Conservation (phyloP, 2,888 invertebrate genomes). For the Drosophila yooni region DNA sequence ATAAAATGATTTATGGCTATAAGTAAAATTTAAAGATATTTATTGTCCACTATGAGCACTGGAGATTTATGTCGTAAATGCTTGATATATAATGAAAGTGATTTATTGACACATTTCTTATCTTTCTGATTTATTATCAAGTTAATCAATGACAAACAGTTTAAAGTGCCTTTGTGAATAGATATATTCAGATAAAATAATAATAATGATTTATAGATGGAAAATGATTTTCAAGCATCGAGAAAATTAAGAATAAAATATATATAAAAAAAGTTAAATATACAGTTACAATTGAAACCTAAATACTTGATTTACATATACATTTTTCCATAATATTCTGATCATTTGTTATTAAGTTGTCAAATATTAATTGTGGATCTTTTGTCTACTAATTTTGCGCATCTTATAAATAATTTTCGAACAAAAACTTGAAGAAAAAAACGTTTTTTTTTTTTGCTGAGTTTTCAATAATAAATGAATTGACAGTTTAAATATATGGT, state of each 20-base stretch:
- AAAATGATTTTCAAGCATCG: not conserved
- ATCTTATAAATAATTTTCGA: not conserved
- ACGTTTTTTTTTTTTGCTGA: not conserved
- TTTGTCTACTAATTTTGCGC: not conserved
- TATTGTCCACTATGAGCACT: not conserved
- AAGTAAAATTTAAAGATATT: not conserved
- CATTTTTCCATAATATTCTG: not conserved
- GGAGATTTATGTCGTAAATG: not conserved
- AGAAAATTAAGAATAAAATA: not conserved
- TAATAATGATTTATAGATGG: not conserved
- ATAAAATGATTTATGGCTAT: not conserved
- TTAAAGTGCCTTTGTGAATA: not conserved
- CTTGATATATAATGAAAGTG: not conserved
- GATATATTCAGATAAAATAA: not conserved
- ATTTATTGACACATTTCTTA: not conserved
- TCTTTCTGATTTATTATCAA: not conserved
- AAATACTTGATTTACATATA: not conserved
- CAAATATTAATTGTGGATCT: not conserved
- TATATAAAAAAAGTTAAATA: not conserved
- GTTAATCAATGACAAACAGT: not conserved
- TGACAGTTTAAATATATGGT: constrained; percentile 7
- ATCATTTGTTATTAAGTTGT: not conserved
- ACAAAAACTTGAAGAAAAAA: not conserved
- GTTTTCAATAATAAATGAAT: constrained; percentile 18
- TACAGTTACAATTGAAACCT: not conserved